These are phyloP conservation scores for Andrena dorsata DNA, from an alignment of 2,888 invertebrate genomes.

Conservation along the genomic window DNA sequence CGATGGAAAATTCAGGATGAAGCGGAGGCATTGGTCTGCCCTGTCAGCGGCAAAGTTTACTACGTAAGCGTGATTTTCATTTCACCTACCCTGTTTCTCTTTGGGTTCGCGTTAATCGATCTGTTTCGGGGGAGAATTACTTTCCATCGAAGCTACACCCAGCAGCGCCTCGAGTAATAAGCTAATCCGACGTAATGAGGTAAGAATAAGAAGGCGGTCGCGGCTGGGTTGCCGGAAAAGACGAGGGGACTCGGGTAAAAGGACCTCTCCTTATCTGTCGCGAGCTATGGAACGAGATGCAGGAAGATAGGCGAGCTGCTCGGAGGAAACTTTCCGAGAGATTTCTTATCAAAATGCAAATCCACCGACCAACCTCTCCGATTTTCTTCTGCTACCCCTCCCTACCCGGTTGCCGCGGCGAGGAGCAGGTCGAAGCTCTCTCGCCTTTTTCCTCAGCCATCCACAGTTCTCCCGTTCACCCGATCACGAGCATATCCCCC, in stretches of 20 bases:
- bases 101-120: slow-evolving; percentile 56
- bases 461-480: not conserved
- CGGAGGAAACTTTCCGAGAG: slow-evolving; percentile 80
- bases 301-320: slow-evolving; percentile 44
- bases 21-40: no score
- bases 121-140: slow-evolving; percentile 33
- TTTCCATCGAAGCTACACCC: slow-evolving; percentile 31
- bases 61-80: not conserved
- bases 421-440: slow-evolving; percentile 13
- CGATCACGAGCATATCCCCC: not conserved
- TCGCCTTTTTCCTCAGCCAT: slow-evolving; percentile 15
- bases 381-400: slow-evolving; percentile 57
- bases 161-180: slow-evolving; percentile 76
- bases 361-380: slow-evolving; percentile 78
- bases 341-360: slow-evolving; percentile 85
- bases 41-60: no score
- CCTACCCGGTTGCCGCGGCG: slow-evolving; percentile 18
- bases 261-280: slow-evolving; percentile 46
- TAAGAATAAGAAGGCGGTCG: slow-evolving; percentile 80
- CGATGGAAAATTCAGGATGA: not conserved
- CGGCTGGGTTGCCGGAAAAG: slow-evolving; percentile 23
- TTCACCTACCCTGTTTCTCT: not conserved
- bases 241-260: slow-evolving; percentile 42
- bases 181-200: slow-evolving; percentile 83
- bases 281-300: slow-evolving; percentile 38